phyloP scores from a whole-genome alignment of 2,113 vertebrate species.

The Nyctibius bracteatus region DNA sequence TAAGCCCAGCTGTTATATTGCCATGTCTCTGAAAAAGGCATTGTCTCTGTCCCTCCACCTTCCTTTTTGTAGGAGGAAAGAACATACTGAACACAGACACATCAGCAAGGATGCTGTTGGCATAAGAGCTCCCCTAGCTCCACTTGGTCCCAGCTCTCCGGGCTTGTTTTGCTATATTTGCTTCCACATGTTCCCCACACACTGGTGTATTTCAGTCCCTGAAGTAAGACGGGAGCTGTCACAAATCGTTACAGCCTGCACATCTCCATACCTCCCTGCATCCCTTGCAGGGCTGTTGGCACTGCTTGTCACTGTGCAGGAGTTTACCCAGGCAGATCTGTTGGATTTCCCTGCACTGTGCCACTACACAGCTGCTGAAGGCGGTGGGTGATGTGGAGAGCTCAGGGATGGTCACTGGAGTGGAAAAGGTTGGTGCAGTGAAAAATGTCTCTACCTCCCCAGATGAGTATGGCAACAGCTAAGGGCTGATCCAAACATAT shows the following conservation, averaged over 20 bases:
- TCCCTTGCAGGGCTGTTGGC: not conserved
- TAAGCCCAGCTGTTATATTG: not conserved
- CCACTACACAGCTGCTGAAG: rapidly evolving
- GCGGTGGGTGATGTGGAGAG: not conserved
- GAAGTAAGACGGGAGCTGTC: not conserved
- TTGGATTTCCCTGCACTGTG: not conserved
- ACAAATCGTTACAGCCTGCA: not conserved
- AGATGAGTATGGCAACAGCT: not conserved
- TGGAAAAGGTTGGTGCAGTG: not conserved
- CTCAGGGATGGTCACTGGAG: not conserved
- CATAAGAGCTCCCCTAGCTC: not conserved
- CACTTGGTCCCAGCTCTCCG: not conserved
- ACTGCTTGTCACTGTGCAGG: not conserved
- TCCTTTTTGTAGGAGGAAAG: not conserved
- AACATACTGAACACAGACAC: not conserved
- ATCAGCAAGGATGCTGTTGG: not conserved
- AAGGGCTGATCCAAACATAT: not conserved
- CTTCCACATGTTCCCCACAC: not conserved
- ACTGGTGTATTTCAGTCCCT: not conserved
- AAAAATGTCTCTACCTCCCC: not conserved
- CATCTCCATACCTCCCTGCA: not conserved
- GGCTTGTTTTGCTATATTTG: not conserved
- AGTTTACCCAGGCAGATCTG: not conserved
- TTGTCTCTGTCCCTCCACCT: not conserved
- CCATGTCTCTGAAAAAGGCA: not conserved